Percentiles rank a stretch among this genome's conserved stretches.
Conservation (phyloP, 2,888 invertebrate genomes). For the Trichopria drosophilae region DNA sequence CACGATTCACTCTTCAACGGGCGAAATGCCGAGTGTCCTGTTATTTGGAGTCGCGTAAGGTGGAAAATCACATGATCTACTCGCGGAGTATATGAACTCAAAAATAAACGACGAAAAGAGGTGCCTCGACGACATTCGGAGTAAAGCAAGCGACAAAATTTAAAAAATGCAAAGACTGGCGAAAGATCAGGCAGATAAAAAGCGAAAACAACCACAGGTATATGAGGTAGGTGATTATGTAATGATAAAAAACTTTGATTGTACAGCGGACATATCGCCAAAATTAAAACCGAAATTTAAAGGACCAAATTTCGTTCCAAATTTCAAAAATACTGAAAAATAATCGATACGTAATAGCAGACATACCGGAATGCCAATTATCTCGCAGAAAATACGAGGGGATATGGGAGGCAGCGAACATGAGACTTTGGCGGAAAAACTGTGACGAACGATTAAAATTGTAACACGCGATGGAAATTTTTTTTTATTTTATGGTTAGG, state of each 20-base stretch:
- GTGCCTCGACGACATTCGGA: background rate
- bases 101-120: background rate
- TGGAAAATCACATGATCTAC: background rate
- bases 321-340: background rate
- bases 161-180: background rate
- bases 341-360: constrained; percentile 4
- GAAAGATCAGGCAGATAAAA: background rate
- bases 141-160: constrained; percentile 1
- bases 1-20: background rate
- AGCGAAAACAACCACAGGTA: constrained; percentile 1
- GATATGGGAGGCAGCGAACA: constrained; percentile 4
- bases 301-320: background rate
- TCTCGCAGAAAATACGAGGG: constrained; percentile 5
- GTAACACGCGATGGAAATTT: too few relatives aligned
- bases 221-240: constrained; percentile 1
- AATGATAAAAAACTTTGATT: background rate
- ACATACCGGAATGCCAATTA: constrained; percentile 1
- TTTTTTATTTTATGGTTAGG: too few relatives aligned
- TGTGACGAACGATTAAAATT: too few relatives aligned
- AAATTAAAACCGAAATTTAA: constrained; percentile 1
- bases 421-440: too few relatives aligned
- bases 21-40: too few relatives aligned
- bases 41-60: too few relatives aligned
- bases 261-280: background rate
- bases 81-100: background rate